These are phyloP conservation scores for Parnassius smintheus DNA, from an alignment of 2,888 invertebrate species.

Conservation along the genomic window DNA sequence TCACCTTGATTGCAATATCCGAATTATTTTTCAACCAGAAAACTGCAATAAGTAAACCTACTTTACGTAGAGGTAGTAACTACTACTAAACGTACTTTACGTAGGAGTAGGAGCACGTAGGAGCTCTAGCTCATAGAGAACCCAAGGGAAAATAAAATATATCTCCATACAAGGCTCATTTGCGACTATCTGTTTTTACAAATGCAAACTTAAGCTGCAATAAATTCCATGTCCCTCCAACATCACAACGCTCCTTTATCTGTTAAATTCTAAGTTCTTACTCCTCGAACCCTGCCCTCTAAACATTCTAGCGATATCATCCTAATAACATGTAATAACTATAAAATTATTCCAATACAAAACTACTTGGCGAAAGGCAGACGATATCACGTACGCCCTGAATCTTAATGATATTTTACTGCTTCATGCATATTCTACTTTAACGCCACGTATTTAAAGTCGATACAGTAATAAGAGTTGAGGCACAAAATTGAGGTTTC, in stretches of 20 bases:
- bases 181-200: conserved; percentile 3
- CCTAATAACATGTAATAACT: conserved; percentile 74
- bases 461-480: conserved; percentile 31
- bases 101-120: too few relatives aligned
- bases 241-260: conserved; percentile 18
- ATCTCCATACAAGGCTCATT: too few relatives aligned
- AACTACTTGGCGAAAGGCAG: conserved; percentile 75
- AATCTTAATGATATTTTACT: conserved; percentile 58
- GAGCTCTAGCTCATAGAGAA: too few relatives aligned
- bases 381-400: conserved; percentile 70
- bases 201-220: conserved; percentile 15
- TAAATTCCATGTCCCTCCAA: conserved; percentile 16
- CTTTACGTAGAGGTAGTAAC: too few relatives aligned
- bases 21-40: too few relatives aligned
- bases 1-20: too few relatives aligned
- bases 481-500: conserved; percentile 2
- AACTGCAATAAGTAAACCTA: too few relatives aligned
- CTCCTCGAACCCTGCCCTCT: conserved; percentile 31
- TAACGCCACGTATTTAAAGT: conserved; percentile 39
- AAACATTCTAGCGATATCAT: conserved; percentile 50
- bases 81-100: too few relatives aligned
- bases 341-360: conserved; percentile 77
- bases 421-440: conserved; percentile 39
- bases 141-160: too few relatives aligned
- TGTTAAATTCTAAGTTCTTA: conserved; percentile 22